Conservation (phyloP, 1,140 invertebrate genomes). For the Chionoecetes opilio region DNA sequence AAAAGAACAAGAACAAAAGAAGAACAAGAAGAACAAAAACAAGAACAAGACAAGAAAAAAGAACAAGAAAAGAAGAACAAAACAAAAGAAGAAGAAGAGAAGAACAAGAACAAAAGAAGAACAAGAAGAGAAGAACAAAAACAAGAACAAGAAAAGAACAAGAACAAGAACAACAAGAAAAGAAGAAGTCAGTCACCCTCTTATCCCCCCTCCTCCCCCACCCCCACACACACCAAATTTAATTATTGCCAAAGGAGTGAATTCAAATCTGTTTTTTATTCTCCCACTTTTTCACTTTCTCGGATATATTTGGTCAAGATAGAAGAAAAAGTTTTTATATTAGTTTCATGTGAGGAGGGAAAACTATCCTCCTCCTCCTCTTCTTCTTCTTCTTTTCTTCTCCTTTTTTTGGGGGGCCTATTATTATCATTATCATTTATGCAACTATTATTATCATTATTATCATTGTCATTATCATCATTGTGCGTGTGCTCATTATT, state of each 20-base stretch:
- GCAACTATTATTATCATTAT: neutral
- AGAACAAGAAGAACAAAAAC: no score
- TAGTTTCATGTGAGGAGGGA: conserved; percentile 1
- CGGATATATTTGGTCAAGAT: conserved; percentile 7
- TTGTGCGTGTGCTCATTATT: neutral
- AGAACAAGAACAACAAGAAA: no score
- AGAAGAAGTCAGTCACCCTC: no score
- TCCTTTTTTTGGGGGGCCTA: neutral
- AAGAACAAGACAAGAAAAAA: no score
- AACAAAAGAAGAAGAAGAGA: no score
- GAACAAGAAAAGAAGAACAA: no score
- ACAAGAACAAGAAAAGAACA: no score
- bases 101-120: no score
- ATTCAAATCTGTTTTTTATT: conserved; percentile 1
- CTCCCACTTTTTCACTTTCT: neutral
- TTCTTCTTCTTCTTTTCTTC: neutral
- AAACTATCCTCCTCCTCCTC: neutral
- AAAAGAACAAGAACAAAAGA: no score
- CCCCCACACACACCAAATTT: neutral
- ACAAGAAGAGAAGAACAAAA: no score
- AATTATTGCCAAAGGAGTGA: conserved; percentile 30
- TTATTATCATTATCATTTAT: neutral
- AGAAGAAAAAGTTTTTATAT: conserved; percentile 1
- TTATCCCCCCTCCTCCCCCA: neutral
- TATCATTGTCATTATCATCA: neutral